Evolutionary conservation across 2,113 vertebrate genomes (phyloP).

Genomic region (Anoplopoma fimbria): DNA sequence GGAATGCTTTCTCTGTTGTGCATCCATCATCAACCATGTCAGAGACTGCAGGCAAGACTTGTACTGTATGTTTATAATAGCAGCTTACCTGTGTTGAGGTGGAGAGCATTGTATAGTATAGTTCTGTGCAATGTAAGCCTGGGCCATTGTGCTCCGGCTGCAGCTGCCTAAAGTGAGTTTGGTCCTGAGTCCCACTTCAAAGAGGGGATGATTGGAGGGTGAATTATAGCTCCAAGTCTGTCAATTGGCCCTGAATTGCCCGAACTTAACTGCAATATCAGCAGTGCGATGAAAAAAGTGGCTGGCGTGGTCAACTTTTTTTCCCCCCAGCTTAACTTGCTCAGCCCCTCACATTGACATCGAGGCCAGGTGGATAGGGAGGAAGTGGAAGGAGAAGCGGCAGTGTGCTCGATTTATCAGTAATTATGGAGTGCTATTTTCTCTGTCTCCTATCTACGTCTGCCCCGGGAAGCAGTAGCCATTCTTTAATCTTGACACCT

Average conservation of each 20-base stretch:
- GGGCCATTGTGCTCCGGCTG: slow-evolving; percentile 66
- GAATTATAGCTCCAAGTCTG: slow-evolving; percentile 78
- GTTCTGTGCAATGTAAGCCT: slow-evolving; percentile 47
- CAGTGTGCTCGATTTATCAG: slow-evolving; percentile 82
- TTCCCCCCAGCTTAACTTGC: slow-evolving; percentile 65
- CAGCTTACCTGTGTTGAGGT: slow-evolving; percentile 44
- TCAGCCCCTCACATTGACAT: slow-evolving; percentile 73
- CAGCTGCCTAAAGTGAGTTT: slow-evolving; percentile 54
- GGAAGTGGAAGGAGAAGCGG: slow-evolving; percentile 58
- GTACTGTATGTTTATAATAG: slow-evolving; percentile 32
- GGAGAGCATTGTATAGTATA: slow-evolving; percentile 9
- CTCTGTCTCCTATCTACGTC: slow-evolving; percentile 76
- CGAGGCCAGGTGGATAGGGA: slow-evolving; percentile 76
- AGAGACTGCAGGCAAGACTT: slow-evolving; percentile 38
- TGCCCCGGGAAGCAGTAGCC: slow-evolving; percentile 73
- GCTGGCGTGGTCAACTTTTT: slow-evolving; percentile 66
- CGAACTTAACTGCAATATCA: slow-evolving; percentile 83
- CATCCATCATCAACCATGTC: slow-evolving; percentile 48
- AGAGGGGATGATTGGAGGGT: slow-evolving; percentile 66
- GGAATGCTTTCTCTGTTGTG: slow-evolving; percentile 27
- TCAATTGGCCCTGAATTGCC: slow-evolving; percentile 76
- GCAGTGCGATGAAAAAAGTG: slow-evolving; percentile 73
- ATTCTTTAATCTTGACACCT: slow-evolving; percentile 86
- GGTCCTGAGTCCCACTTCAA: slow-evolving; percentile 62
- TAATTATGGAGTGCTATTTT: slow-evolving; percentile 84